Evolutionary conservation across 2,888 invertebrate genomes (phyloP).

Genomic region (Drosophila pseudotalamancana): DNA sequence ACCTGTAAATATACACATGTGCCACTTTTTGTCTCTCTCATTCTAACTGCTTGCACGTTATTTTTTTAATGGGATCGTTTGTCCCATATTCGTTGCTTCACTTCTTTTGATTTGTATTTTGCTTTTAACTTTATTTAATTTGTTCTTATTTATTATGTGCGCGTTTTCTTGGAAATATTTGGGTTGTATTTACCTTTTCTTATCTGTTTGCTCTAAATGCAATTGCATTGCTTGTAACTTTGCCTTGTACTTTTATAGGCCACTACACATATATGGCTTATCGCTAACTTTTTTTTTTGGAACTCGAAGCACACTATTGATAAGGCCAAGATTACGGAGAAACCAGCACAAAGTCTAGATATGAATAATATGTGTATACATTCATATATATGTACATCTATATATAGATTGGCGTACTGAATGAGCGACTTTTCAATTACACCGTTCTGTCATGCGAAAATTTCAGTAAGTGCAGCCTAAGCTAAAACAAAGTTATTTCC

Average conservation of each 20-base stretch:
- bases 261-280: conserved; percentile 48
- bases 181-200: conserved; percentile 40
- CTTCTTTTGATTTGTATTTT: conserved; percentile 35
- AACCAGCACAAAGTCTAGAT: conserved; percentile 21
- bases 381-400: neutral
- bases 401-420: neutral
- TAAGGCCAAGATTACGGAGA: conserved; percentile 47
- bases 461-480: neutral
- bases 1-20: conserved; percentile 57
- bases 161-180: conserved; percentile 36
- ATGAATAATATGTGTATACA: conserved; percentile 1
- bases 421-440: conserved; percentile 18
- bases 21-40: conserved; percentile 46
- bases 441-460: conserved; percentile 3
- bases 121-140: conserved; percentile 31
- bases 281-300: conserved; percentile 27
- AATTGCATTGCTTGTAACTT: conserved; percentile 53
- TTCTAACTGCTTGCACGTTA: conserved; percentile 18
- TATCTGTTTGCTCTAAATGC: conserved; percentile 56
- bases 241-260: conserved; percentile 36
- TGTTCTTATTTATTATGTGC: conserved; percentile 43
- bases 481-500: conserved; percentile 17
- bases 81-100: conserved; percentile 47
- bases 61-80: conserved; percentile 24
- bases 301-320: conserved; percentile 35